Evolutionary conservation across 2,113 vertebrate genomes (phyloP), one percentile per base, ranked within the genome.

Genomic region (Pollimyrus isidori): DNA sequence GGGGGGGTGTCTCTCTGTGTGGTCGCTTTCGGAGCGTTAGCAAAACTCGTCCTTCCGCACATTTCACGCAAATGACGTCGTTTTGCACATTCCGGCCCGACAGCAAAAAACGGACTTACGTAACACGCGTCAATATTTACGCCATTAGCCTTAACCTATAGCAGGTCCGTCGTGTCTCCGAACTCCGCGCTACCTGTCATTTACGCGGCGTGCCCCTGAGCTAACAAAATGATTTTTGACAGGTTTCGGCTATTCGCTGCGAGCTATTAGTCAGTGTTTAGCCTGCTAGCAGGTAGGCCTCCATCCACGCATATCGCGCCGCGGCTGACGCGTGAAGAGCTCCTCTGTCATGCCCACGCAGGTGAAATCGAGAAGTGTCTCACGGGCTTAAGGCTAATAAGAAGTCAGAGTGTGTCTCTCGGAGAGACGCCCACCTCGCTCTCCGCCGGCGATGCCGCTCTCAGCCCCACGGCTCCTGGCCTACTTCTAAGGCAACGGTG

Each of bases 401-500:
- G 62, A 58, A 85, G 82, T 56, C 80, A 85, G 42, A 19, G 52
- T 85, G 39, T 85, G 23, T 56, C 89, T 91, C 26, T 91, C 91
- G 90, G 90, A 90, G 90, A 85, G 87, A 93, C 82, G 91, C 73
- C 65, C 49, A 52, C 89, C 88, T 11, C 88, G 90, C 91, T 95
- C 93, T 87, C 91, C 84, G 93, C 91, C 92, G 93, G 89, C 90
- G 88, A 46, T 89, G 76, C n/a, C 76, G 92, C 92, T 89, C 23
- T 86, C 49, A 50, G 92, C 92, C 94, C 93, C 93, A 91, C 58
- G 88, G 93, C 94, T 94, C 91, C 90, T 94, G 93, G 92, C 94
- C 94, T 94, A 94, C 93, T 94, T 95, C 93, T 93, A 91, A 94
- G 94, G 94, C 92, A 92, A 91, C 93, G 93, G 94, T 94, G 94